Conservation (phyloP, 2,888 invertebrate genomes). For the Gisinianus flammeolus region DNA sequence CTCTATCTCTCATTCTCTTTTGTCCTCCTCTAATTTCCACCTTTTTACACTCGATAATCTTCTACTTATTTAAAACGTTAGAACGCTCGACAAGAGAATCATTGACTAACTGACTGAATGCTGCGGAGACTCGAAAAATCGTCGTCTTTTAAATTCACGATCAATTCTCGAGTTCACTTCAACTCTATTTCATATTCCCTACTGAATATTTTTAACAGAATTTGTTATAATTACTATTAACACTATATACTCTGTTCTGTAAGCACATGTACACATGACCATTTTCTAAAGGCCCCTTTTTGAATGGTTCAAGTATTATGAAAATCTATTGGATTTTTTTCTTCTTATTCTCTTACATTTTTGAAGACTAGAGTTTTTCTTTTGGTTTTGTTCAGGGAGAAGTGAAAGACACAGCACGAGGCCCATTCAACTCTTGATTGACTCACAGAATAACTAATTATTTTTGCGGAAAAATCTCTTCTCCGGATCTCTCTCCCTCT, state of each 20-base stretch:
- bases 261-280: no score
- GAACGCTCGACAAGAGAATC: neutral
- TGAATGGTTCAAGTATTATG: no score
- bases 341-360: neutral
- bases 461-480: constrained; percentile 31
- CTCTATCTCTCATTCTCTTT: no score
- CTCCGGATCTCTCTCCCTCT: neutral
- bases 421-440: constrained; percentile 26
- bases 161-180: neutral
- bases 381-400: neutral
- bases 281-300: no score
- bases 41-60: constrained; percentile 37
- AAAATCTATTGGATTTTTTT: neutral
- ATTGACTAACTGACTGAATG: constrained; percentile 7
- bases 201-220: neutral
- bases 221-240: neutral
- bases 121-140: constrained; percentile 20
- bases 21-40: constrained; percentile 39
- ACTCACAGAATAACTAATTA: constrained; percentile 26
- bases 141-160: no score
- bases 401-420: constrained; percentile 32
- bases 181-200: neutral
- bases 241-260: neutral
- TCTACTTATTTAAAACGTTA: constrained; percentile 3
- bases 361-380: neutral